phyloP scores from a whole-genome alignment of 2,113 vertebrate genomes.

The Channa argus region DNA sequence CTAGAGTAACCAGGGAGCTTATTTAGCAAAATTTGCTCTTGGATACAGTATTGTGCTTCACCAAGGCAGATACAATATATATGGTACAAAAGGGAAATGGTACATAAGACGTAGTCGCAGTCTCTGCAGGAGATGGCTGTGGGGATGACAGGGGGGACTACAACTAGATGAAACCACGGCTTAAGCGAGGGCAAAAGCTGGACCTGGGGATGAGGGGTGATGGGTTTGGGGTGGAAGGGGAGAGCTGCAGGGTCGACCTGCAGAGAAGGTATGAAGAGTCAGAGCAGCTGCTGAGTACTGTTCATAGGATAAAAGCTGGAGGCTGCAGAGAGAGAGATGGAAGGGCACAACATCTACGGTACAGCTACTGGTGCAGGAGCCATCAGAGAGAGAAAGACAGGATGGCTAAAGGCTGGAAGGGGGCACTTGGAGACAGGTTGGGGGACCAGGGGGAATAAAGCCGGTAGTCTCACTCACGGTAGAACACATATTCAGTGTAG shows the following conservation, averaged over 20 bases:
- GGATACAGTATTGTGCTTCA: conserved; percentile 76
- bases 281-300: conserved; percentile 52
- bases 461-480: conserved; percentile 91
- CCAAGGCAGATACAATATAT: conserved; percentile 66
- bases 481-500: conserved; percentile 99
- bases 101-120: conserved; percentile 56
- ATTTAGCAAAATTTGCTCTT: conserved; percentile 67
- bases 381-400: conserved; percentile 58
- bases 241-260: conserved; percentile 45
- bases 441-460: conserved; percentile 57
- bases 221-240: conserved; percentile 16
- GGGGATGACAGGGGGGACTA: conserved; percentile 56
- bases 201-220: conserved; percentile 40
- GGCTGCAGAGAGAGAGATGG: conserved; percentile 63
- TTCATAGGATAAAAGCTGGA: conserved; percentile 61
- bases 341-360: conserved; percentile 68
- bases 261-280: conserved; percentile 58
- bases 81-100: conserved; percentile 52
- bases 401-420: conserved; percentile 57
- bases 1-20: conserved; percentile 41
- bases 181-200: conserved; percentile 41
- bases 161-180: conserved; percentile 42
- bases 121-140: conserved; percentile 61
- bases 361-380: conserved; percentile 73
- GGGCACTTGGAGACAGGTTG: conserved; percentile 63